Evolutionary conservation across 2,113 vertebrate genomes (phyloP), one percentile per base, ranked within the genome.

Genomic region (Cheilinus undulatus): DNA sequence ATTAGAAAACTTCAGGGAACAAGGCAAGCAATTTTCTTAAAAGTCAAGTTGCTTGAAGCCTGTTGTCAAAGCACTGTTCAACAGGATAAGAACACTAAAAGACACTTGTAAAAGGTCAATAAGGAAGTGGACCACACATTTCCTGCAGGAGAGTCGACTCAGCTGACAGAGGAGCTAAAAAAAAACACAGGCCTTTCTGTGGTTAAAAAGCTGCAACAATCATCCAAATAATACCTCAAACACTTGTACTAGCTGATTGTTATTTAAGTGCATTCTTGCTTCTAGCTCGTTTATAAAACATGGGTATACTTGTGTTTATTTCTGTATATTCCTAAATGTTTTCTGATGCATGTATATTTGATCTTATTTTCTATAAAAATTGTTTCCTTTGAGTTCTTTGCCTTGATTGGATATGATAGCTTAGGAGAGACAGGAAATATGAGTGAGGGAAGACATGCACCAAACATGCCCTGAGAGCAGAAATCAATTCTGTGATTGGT

Each of bases 111-210:
- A 60, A 51, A 34, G 9, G 48, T 65, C 23, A 6, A 56, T 19
- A 28, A 28, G 64, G 72, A 76, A 70, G 62, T n/a, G 49, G 34
- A 80, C 59, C 43, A 73, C 30, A 68, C 53, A 60, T 80, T 88
- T 88, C 77, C 74, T 86, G 65, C 57, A n/a, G 66, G 27, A 43
- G 13, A 63, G 69, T 69, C 58, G 77, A 58, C 24, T 76, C 24
- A 5, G 49, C 57, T 48, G 42, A 76, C 57, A 85, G 15, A 40
- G 42, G 67, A 76, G 49, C 69, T 30, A 19, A 6, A 3, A 40
- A 40, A 34, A 62, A 54, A 36, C 28, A 45, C 27, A 28, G 4
- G 4, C 4, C 0, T 19, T 43, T 70, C 73, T 67, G 50, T 68
- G 74, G 75, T 67, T 64, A 51, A 34, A 76, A 52, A 78, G 62